Evolutionary conservation across 2,797 vertebrate species (phyloP).

Genomic region (Steatocranus sp.): DNA sequence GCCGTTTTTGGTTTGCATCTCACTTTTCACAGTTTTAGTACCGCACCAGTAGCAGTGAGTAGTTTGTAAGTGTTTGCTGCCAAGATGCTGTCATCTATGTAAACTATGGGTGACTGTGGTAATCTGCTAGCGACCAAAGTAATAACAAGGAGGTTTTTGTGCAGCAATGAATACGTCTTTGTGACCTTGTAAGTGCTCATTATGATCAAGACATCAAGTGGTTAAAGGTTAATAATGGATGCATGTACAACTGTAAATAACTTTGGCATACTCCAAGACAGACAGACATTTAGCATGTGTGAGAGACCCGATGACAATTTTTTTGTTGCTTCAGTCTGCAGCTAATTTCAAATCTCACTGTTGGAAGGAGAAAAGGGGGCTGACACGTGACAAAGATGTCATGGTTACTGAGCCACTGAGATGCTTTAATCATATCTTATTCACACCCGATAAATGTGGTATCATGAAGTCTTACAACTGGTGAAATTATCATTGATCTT

Average conservation of each 20-base stretch:
- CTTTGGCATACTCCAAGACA: neutral
- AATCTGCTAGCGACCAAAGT: neutral
- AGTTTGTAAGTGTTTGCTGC: neutral
- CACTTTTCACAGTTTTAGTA: neutral
- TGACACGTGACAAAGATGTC: constrained; percentile 50
- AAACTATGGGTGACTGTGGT: neutral
- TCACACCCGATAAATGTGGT: constrained; percentile 53
- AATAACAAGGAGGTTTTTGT: neutral
- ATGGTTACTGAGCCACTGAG: constrained; percentile 48
- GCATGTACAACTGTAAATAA: neutral
- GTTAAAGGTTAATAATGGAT: neutral
- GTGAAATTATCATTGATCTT: constrained; percentile 66
- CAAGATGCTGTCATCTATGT: neutral
- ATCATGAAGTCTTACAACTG: constrained; percentile 49
- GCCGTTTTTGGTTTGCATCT: neutral
- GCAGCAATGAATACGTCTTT: neutral
- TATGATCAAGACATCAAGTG: neutral
- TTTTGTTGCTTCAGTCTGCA: neutral
- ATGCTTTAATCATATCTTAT: constrained; percentile 61
- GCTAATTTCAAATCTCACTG: constrained; percentile 14
- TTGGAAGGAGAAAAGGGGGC: neutral
- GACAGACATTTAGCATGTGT: neutral
- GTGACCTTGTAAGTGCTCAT: neutral
- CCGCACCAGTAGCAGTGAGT: neutral
- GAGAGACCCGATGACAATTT: neutral